Percentiles rank a stretch among this genome's conserved stretches.
phyloP scores from a whole-genome alignment of 2,113 vertebrate genomes.

The Rhodinocichla rosea region DNA sequence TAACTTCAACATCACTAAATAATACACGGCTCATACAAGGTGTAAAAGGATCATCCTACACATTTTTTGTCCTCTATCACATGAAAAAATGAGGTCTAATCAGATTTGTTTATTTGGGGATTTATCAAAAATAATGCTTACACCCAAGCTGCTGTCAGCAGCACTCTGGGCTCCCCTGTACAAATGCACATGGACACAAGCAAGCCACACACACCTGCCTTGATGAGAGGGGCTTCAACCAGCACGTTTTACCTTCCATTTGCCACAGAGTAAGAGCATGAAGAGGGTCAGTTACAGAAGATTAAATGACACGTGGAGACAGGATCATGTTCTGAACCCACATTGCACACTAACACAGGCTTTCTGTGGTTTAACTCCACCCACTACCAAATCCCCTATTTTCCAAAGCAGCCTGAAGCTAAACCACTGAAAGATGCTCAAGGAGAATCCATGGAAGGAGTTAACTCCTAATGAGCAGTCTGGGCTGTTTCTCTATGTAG shows the following conservation, averaged over 20 bases:
- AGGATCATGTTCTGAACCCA: not conserved
- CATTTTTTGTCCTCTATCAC: not conserved
- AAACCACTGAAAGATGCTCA: not conserved
- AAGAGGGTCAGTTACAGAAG: not conserved
- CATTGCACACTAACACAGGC: not conserved
- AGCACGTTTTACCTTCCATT: not conserved
- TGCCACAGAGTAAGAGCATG: not conserved
- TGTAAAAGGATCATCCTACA: not conserved
- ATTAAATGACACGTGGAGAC: not conserved
- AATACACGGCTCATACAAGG: not conserved
- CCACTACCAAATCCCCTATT: not conserved
- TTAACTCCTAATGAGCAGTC: constrained; percentile 2
- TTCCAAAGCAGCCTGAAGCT: not conserved
- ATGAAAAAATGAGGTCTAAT: not conserved
- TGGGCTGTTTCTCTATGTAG: not conserved
- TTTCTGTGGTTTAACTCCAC: not conserved
- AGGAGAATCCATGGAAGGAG: not conserved
- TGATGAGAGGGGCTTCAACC: not conserved
- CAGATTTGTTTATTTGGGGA: not conserved
- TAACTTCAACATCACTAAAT: not conserved
- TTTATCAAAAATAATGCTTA: not conserved
- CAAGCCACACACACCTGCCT: not conserved
- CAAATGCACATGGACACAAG: not conserved
- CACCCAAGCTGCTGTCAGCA: not conserved
- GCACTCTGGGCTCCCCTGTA: not conserved